Conservation (phyloP, 2,113 vertebrate genomes). For the Hippocampus zosterae region DNA sequence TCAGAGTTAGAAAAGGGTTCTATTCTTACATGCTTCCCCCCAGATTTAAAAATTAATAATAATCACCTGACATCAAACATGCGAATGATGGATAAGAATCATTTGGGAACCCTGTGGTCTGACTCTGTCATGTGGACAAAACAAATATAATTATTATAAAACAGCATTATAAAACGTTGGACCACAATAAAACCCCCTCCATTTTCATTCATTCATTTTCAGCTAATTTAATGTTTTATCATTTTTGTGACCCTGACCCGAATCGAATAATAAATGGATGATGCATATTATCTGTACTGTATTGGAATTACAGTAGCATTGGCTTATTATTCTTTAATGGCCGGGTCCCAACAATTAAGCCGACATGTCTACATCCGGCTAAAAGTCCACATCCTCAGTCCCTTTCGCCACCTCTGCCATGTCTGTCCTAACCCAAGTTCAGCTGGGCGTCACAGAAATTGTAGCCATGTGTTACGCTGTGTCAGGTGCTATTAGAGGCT, state of each 20-base stretch:
- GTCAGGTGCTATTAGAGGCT: constrained; percentile 73
- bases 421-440: constrained; percentile 59
- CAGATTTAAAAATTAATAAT: neutral
- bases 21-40: neutral
- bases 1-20: neutral
- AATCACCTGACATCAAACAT: neutral
- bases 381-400: constrained; percentile 21
- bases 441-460: constrained; percentile 62
- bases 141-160: too few species aligned
- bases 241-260: neutral
- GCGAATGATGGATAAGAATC: neutral
- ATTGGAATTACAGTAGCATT: too few species aligned
- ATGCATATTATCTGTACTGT: too few species aligned
- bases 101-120: neutral
- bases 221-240: neutral
- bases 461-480: constrained; percentile 63
- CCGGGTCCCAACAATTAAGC: neutral
- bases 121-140: constrained; percentile 8
- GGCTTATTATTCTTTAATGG: neutral
- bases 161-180: too few species aligned
- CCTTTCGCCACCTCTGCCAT: constrained; percentile 11
- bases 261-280: too few species aligned
- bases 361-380: neutral
- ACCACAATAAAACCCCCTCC: neutral
- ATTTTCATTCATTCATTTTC: neutral